A percentile compares a stretch with the other conserved stretches of the same genome.
phyloP scores from a whole-genome alignment of 2,888 invertebrate genomes.

The Drosophila paranaensis region DNA sequence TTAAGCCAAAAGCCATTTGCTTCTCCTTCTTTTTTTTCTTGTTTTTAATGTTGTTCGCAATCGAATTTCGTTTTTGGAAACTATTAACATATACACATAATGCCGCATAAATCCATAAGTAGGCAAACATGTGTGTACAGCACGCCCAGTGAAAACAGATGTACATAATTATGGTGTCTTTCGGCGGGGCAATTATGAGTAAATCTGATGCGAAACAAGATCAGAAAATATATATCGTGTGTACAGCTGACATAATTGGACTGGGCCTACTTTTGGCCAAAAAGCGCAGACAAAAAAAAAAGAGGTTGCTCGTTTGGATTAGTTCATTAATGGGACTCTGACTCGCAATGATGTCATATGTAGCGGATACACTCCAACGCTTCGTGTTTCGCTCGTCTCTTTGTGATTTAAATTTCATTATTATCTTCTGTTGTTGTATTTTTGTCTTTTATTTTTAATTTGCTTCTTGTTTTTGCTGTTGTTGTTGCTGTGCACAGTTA shows the following conservation, averaged over 20 bases:
- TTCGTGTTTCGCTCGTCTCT: constrained; percentile 39
- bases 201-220: constrained; percentile 34
- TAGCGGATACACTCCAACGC: constrained; percentile 68
- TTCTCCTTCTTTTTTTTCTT: background rate
- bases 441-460: constrained; percentile 27
- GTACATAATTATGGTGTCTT: constrained; percentile 39
- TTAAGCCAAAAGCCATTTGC: constrained; percentile 4
- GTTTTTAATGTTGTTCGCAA: background rate
- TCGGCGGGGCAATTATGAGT: constrained; percentile 24
- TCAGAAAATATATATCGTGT: constrained; percentile 9
- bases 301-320: constrained; percentile 31
- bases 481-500: constrained; percentile 4
- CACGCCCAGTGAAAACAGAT: constrained; percentile 54
- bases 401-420: constrained; percentile 66
- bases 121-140: constrained; percentile 24
- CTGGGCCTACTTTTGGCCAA: constrained; percentile 33
- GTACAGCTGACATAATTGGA: constrained; percentile 35
- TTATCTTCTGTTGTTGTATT: constrained; percentile 37
- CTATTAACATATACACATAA: constrained; percentile 4
- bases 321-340: constrained; percentile 34
- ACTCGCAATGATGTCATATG: constrained; percentile 69
- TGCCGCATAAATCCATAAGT: constrained; percentile 9
- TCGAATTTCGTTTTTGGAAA: background rate
- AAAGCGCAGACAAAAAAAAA: background rate
- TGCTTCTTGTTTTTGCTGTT: constrained; percentile 6